phyloP scores from a whole-genome alignment of 2,888 invertebrate species.

The Drosophila crucigera region DNA sequence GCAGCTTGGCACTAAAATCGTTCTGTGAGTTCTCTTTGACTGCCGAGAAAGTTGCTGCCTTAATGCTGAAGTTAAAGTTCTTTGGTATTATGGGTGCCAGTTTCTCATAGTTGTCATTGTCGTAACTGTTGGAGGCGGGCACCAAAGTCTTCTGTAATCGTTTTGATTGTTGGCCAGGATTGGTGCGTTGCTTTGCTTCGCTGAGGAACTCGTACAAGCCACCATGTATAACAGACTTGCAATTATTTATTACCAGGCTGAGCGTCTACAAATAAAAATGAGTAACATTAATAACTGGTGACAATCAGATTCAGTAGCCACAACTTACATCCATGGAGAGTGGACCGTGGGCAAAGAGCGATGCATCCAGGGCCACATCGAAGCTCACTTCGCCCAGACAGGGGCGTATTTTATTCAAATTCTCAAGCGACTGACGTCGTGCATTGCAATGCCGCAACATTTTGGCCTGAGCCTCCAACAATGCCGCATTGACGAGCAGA shows the following conservation, averaged over 20 bases:
- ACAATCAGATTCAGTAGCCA: neutral
- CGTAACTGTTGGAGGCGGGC: conserved; percentile 59
- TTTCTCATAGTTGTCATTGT: conserved; percentile 87
- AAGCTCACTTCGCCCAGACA: conserved; percentile 91
- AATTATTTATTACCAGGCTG: conserved; percentile 85
- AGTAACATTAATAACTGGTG: neutral
- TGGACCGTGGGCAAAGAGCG: conserved; percentile 92
- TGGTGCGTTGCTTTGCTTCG: conserved; percentile 84
- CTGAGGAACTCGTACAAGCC: conserved; percentile 86
- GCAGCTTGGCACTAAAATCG: conserved; percentile 90
- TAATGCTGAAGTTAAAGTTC: conserved; percentile 91
- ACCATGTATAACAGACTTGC: conserved; percentile 86
- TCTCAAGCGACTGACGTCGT: conserved; percentile 83
- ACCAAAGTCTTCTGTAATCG: conserved; percentile 29
- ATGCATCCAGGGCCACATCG: conserved; percentile 91
- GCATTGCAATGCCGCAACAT: conserved; percentile 84
- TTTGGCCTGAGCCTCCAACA: conserved; percentile 88
- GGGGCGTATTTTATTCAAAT: conserved; percentile 87
- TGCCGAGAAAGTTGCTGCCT: conserved; percentile 89
- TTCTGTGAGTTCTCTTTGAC: conserved; percentile 89
- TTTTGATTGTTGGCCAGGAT: conserved; percentile 51
- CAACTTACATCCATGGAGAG: conserved; percentile 91
- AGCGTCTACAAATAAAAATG: conserved; percentile 77
- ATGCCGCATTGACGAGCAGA: conserved; percentile 90
- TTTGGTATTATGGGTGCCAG: conserved; percentile 93